Evolutionary conservation across 2,888 invertebrate genomes (phyloP).

Genomic region (Machimus rusticus): DNA sequence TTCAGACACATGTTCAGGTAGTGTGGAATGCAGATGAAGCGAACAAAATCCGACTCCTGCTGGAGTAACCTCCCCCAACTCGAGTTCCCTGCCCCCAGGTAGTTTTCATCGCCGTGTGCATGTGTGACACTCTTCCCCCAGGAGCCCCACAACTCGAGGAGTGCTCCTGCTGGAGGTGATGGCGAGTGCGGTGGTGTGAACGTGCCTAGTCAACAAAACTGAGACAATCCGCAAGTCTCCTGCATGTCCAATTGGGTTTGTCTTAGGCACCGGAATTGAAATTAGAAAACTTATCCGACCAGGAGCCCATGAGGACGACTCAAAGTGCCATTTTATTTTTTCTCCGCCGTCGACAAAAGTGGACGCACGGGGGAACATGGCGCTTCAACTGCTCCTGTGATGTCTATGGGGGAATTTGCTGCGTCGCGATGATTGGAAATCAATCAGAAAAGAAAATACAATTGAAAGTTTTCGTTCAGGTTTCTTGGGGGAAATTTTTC

Average conservation of each 20-base stretch:
- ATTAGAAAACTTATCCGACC: slow-evolving; percentile 17
- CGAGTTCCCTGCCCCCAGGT: background rate
- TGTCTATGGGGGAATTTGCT: background rate
- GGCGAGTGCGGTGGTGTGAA: background rate
- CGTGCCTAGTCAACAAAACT: slow-evolving; percentile 23
- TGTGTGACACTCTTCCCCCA: background rate
- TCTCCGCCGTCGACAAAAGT: background rate
- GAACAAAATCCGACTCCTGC: background rate
- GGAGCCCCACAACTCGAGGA: background rate
- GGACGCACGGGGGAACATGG: background rate
- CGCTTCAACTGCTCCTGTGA: background rate
- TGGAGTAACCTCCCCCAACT: background rate
- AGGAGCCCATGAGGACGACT: background rate
- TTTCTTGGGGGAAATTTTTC: background rate
- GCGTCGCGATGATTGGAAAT: background rate
- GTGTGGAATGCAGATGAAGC: background rate
- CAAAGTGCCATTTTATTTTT: background rate
- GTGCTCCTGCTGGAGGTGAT: background rate
- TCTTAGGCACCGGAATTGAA: slow-evolving; percentile 1
- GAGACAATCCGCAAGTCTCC: slow-evolving; percentile 2
- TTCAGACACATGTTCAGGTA: background rate
- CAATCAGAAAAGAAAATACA: background rate
- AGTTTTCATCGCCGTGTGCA: background rate
- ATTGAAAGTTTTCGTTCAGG: background rate
- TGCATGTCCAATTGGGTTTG: slow-evolving; percentile 14